Base-by-base conservation (phyloP, 2,113 vertebrate species). In the Copsychus sechellarum region DNA sequence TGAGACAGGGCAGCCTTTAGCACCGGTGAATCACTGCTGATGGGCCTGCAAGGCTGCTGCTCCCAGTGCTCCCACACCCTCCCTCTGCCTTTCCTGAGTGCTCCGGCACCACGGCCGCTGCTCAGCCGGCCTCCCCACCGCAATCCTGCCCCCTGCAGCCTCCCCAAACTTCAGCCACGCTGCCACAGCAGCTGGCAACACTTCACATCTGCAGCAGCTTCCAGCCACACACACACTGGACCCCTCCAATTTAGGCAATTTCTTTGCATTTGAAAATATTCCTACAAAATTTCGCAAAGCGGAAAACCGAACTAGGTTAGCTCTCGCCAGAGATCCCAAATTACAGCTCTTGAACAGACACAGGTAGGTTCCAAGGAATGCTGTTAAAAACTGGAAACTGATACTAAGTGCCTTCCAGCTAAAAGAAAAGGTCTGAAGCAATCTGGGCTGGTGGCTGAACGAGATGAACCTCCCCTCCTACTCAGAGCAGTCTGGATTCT, bases 291-390 rank as follows among this genome's bases (percentile, higher is more conserved):
- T 31, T 42, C 11, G 9, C 14, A 0, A 1, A 76, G 57, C 7
- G 22, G 31, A 48, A 62, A 19, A 29, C 58, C 31, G 16, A 67
- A 36, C 34, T 22, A 29, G 18, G 7, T 6, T 14, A 26, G 17
- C 20, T 90, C 18, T 53, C 5, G 2, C 28, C 48, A 76, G 38
- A 36, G 9, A 62, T 34, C 24, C 43, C 53, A 11, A 79, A 80
- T 14, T 15, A 8, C 0, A 2, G 28, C 6, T 6, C 5, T 8
- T 13, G 19, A 14, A 31, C 24, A 25, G 61, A n/a, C 20, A 31
- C 33, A 58, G 29, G 17, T 1, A 26, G 50, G 54, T n/a, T 54
- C 23, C 50, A 22, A 34, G n/a, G n/a, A 76, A 28, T 7, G 62
- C 24, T 19, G 8, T 6, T 38, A 60, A 57, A 34, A 85, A 57